Base-by-base conservation (phyloP, 2,888 invertebrate species). In the Drosophila multiciliata region DNA sequence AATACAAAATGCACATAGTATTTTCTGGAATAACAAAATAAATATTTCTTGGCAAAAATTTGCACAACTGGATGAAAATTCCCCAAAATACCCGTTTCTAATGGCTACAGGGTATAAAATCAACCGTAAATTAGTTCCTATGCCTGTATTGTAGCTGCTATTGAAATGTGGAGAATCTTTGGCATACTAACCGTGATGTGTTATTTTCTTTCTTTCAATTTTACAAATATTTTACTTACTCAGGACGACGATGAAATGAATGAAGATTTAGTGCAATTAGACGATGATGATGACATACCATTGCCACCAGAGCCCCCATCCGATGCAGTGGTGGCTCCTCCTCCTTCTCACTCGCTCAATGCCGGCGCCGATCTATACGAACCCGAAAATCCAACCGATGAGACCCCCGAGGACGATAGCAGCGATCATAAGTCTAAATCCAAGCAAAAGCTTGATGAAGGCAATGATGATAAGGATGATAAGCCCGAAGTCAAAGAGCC, bases 121-220 rank as follows among this genome's bases (percentile, higher is more conserved):
- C 53, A 66, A 42, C 20, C 0, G 23, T 57, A 42, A 20, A 32
- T 57, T 32, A 42, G 32, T 32, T 32, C 20, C 17, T 57, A 20
- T 57, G 38, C 50, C 49, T 69, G n/a, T 50, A 45, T 32, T 69
- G 15, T 57, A 58, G 53, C 36, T 60, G 59, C 53, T 45, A 48
- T 48, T 62, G 33, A 64, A 57, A 57, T 59, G 50, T 49, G 62
- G 33, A 63, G 69, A 78, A 74, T 80, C 75, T 75, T 82, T 90
- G 90, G 90, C 83, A 68, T 94, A 94, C 61, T 94, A 94, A 92
- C 94, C 81, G 94, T 94, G 83, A 94, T 93, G 88, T 93, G 94
- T 82, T 93, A 93, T 84, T 93, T 94, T 87, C 90, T 92, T 93
- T 80, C 69, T 92, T 94, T 91, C 89, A 89, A 90, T 91, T 91